Percentiles rank a stretch among this genome's conserved stretches.
Evolutionary conservation across 2,888 invertebrate species (phyloP).

Genomic region (Tachina lurida): DNA sequence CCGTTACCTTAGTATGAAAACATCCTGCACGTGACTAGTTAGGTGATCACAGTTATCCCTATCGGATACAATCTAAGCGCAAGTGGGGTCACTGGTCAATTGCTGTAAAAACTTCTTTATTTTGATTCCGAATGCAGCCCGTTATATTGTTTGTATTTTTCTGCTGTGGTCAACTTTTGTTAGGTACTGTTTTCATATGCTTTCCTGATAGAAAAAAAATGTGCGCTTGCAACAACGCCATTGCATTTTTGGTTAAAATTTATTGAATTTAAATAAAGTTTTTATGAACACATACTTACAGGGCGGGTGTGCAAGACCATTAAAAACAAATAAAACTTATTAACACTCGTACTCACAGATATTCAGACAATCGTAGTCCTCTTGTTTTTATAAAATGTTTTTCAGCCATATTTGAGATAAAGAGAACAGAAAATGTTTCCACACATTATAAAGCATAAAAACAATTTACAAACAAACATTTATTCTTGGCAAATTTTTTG

Average conservation of each 20-base stretch:
- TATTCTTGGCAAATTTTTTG: too few species aligned
- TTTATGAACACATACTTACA: not conserved
- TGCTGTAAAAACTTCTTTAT: too few species aligned
- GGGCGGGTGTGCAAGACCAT: not conserved
- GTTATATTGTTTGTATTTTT: too few species aligned
- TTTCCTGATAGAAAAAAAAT: not conserved
- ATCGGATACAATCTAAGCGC: too few species aligned
- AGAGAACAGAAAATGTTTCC: too few species aligned
- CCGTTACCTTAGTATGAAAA: too few species aligned
- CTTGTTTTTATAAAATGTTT: not conserved
- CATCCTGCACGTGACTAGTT: too few species aligned
- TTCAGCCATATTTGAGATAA: constrained; percentile 27
- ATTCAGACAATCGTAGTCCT: not conserved
- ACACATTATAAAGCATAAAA: too few species aligned
- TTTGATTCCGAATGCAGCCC: too few species aligned
- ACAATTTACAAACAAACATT: too few species aligned
- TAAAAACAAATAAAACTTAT: constrained; percentile 16
- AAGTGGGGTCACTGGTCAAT: too few species aligned
- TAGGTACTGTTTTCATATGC: not conserved
- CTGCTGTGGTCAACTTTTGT: not conserved
- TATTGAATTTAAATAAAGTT: constrained; percentile 30
- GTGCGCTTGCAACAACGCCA: constrained; percentile 34
- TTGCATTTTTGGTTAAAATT: constrained; percentile 35
- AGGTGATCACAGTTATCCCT: too few species aligned
- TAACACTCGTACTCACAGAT: not conserved